A percentile compares a stretch with the other conserved stretches of the same genome.
These are phyloP conservation scores for Eumacrocentrus americanus DNA, from an alignment of 2,888 invertebrate species.

Conservation along the genomic window DNA sequence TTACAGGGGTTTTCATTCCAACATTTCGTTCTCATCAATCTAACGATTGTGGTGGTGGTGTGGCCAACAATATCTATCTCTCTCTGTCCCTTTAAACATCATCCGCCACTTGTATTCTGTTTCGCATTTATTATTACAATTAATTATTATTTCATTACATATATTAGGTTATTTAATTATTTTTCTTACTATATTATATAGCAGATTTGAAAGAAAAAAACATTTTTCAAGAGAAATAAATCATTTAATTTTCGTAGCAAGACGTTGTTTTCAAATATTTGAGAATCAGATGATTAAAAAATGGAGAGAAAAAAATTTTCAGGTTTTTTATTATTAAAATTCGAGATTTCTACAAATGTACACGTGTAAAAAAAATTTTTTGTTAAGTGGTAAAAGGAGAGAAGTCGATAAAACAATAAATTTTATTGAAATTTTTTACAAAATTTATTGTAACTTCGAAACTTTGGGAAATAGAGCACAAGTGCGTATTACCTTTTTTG, in stretches of 20 bases:
- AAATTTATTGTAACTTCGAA: too few species aligned
- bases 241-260: not conserved
- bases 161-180: not conserved
- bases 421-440: too few species aligned
- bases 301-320: too few species aligned
- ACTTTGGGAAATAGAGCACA: too few species aligned
- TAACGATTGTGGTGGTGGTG: conserved; percentile 4
- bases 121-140: not conserved
- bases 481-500: too few species aligned
- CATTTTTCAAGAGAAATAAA: not conserved
- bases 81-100: not conserved
- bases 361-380: too few species aligned
- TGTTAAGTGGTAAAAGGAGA: too few species aligned
- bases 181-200: not conserved
- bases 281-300: too few species aligned
- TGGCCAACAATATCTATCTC: not conserved
- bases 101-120: not conserved
- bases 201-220: not conserved
- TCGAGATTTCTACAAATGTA: too few species aligned
- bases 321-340: too few species aligned
- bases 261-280: not conserved
- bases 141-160: not conserved
- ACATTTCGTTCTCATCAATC: conserved; percentile 25
- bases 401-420: too few species aligned
- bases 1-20: conserved; percentile 37